phyloP scores from a whole-genome alignment of 2,888 invertebrate species.

The Lasioglossum leucozonium region DNA sequence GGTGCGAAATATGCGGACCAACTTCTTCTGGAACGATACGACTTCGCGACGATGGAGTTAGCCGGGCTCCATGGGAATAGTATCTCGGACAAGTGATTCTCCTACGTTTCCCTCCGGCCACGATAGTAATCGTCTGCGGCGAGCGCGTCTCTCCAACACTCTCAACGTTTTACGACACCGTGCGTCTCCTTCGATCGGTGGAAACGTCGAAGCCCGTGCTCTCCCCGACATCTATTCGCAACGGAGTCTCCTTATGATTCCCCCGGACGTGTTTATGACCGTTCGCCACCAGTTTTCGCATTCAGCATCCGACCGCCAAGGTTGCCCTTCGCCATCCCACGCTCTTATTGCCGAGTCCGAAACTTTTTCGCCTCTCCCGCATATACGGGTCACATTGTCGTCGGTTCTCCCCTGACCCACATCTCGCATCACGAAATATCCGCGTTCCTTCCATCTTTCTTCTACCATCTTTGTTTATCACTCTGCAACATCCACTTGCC shows the following conservation, averaged over 20 bases:
- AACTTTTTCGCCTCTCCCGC: constrained; percentile 4
- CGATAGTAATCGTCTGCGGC: constrained; percentile 24
- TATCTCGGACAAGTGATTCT: constrained; percentile 31
- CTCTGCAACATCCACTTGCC: neutral
- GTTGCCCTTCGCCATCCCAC: neutral
- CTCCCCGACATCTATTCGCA: neutral
- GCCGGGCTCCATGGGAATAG: neutral
- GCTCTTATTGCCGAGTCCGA: constrained; percentile 16
- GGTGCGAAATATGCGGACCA: neutral
- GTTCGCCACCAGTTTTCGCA: neutral
- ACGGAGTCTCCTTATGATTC: constrained; percentile 2
- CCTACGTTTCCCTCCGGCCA: neutral
- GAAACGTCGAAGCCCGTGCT: neutral
- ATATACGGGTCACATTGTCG: neutral
- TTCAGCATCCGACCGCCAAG: constrained; percentile 3
- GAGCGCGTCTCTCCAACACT: neutral
- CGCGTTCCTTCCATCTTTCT: constrained; percentile 9
- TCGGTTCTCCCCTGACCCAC: constrained; percentile 12
- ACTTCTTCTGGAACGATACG: neutral
- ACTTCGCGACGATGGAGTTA: constrained; percentile 16
- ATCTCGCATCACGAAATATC: constrained; percentile 17
- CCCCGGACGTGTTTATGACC: neutral
- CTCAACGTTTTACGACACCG: constrained; percentile 17
- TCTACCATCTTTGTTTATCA: neutral
- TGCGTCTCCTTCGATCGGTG: neutral